phyloP scores from a whole-genome alignment of 2,888 invertebrate species.

The Drosophila prostipennis region DNA sequence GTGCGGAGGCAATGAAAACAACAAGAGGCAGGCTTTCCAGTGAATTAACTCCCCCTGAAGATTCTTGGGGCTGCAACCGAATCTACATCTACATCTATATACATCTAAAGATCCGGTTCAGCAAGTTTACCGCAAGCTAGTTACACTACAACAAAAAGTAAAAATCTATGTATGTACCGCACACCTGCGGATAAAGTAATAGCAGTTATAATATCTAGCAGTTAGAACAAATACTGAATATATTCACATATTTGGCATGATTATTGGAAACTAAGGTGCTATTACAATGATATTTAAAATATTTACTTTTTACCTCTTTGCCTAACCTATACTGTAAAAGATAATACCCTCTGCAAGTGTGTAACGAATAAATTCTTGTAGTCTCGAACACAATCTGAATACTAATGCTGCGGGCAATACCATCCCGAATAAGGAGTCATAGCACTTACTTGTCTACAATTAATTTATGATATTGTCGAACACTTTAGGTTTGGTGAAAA shows the following conservation, averaged over 20 bases:
- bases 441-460: constrained; percentile 2
- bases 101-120: constrained; percentile 70
- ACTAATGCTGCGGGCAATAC: constrained; percentile 8
- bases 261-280: too few relatives aligned
- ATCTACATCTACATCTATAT: constrained; percentile 50
- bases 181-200: constrained; percentile 19
- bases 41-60: constrained; percentile 70
- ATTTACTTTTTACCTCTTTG: too few relatives aligned
- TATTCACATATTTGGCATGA: neutral
- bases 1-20: constrained; percentile 42
- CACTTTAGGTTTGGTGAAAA: constrained; percentile 8
- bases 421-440: neutral
- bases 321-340: too few relatives aligned
- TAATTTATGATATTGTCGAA: constrained; percentile 11
- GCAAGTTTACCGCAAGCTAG: constrained; percentile 79
- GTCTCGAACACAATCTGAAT: constrained; percentile 1
- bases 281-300: too few relatives aligned
- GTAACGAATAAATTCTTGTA: neutral
- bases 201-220: neutral
- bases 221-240: neutral
- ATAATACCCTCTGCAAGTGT: neutral
- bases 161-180: constrained; percentile 5
- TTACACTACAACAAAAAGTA: constrained; percentile 49
- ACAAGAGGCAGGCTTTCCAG: constrained; percentile 60
- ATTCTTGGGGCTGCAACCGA: constrained; percentile 75